A percentile compares a stretch with the other conserved stretches of the same genome.
phyloP scores from a whole-genome alignment of 2,797 vertebrate genomes.

The Psittacula derbiana region DNA sequence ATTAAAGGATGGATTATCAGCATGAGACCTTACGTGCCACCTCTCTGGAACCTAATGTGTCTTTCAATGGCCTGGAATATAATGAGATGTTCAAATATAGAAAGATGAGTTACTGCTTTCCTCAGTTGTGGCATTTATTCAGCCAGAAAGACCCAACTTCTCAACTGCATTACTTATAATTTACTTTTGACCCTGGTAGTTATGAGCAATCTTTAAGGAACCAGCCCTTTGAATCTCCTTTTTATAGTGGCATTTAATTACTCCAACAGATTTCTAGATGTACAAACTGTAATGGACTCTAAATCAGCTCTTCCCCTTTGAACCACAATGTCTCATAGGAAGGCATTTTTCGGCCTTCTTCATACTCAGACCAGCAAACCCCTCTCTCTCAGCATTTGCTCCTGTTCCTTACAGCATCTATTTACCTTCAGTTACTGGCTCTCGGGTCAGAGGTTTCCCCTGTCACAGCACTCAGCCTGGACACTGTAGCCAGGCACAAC shows the following conservation, averaged over 20 bases:
- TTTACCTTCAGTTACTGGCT: not conserved
- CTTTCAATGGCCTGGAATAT: constrained; percentile 64
- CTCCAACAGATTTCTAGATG: constrained; percentile 52
- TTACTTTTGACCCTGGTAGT: constrained; percentile 64
- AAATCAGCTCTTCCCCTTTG: constrained; percentile 47
- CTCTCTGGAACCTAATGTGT: constrained; percentile 62
- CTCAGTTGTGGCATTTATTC: constrained; percentile 62
- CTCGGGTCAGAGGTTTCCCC: not conserved
- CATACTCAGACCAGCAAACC: not conserved
- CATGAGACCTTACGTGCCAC: constrained; percentile 63
- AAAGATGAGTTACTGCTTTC: constrained; percentile 57
- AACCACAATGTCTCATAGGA: not conserved
- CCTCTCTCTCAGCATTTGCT: not conserved
- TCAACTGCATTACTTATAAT: constrained; percentile 54
- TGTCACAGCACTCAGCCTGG: rapidly evolving
- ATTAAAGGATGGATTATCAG: constrained; percentile 73
- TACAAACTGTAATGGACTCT: constrained; percentile 46
- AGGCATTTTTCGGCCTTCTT: not conserved
- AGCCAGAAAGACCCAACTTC: constrained; percentile 24
- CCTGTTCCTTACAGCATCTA: not conserved
- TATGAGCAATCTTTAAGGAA: constrained; percentile 68
- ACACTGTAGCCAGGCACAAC: rapidly evolving
- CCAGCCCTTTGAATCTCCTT: constrained; percentile 47
- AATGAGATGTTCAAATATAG: constrained; percentile 74
- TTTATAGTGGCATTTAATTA: constrained; percentile 70